phyloP scores from a whole-genome alignment of 92 coral and sea anemone genomes.

The Porites lobata region DNA sequence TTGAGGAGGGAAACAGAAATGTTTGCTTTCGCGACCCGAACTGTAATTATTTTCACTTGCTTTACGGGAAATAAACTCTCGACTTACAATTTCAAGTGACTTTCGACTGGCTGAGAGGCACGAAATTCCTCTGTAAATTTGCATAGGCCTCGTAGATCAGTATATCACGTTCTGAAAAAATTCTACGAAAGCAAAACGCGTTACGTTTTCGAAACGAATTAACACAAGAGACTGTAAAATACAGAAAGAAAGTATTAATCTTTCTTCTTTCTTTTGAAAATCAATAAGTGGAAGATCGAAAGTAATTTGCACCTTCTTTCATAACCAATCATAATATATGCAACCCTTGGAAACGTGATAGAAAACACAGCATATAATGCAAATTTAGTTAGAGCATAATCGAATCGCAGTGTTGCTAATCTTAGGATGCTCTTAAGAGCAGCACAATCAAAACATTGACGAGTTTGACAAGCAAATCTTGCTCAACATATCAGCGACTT shows the following conservation, averaged over 20 bases:
- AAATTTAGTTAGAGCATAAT: background rate
- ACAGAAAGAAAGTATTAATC: background rate
- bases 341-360: constrained; percentile 27
- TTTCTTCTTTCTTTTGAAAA: background rate
- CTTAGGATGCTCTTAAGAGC: background rate
- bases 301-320: constrained; percentile 8
- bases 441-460: background rate
- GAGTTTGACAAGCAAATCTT: background rate
- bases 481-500: background rate
- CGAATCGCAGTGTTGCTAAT: background rate
- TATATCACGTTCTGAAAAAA: background rate
- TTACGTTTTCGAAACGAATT: background rate
- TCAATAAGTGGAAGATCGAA: background rate
- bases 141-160: background rate
- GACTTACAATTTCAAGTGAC: background rate
- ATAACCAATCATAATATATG: constrained; percentile 38
- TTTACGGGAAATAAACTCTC: background rate
- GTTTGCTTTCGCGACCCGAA: background rate
- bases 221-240: background rate
- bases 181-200: background rate
- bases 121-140: background rate
- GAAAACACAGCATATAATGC: background rate
- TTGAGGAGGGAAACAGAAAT: background rate
- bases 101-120: background rate
- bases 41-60: background rate